Evolutionary conservation across 2,888 invertebrate genomes (phyloP), one percentile per base, ranked within the genome.

Genomic region (Scelioninae gen. 2): DNA sequence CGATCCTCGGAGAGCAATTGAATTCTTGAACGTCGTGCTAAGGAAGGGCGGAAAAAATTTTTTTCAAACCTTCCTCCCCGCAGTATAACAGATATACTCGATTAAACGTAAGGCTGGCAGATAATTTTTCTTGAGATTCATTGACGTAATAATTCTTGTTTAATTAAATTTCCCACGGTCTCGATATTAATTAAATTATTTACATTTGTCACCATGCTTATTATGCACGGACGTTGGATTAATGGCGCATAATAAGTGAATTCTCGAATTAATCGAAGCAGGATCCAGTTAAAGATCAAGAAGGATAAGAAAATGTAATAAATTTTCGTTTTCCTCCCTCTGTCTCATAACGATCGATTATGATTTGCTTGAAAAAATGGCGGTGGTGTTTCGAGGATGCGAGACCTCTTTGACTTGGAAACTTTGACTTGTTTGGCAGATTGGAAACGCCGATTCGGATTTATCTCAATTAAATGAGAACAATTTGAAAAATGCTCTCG

Each of bases 151-250:
- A 43, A 63, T 52, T 63, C 63, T 63, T 63, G 37, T 33, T 57
- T 57, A 57, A 65, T 65, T 65, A 65, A 65, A 65, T 65, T 65
- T 65, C 37, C 22, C 55, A 46, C n/a, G 37, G 65, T 18, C 46
- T 55, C 55, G 55, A 55, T 46, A 55, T 46, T 53, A 55, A 65
- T 55, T 65, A 65, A 55, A 55, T 55, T 53, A 65, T 55, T 65
- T 65, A 65, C 64, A 65, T 52, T 64, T 64, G 53, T 64, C 53
- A 53, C 25, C 16, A 22, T 45, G 16, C 43, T 53, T 35, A 53
- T 53, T 52, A 43, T 33, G 28, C 18, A 16, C 28, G 11, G 46
- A 35, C 45, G 18, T 46, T 19, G n/a, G 46, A 58, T 46, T 58
- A 58, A 58, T 58, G 45, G 35, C 22, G 13, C 35, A 37, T 41